Percentiles rank a stretch among this genome's conserved stretches.
Evolutionary conservation across 2,888 invertebrate genomes (phyloP).

Genomic region (Lampropteryx suffumata): DNA sequence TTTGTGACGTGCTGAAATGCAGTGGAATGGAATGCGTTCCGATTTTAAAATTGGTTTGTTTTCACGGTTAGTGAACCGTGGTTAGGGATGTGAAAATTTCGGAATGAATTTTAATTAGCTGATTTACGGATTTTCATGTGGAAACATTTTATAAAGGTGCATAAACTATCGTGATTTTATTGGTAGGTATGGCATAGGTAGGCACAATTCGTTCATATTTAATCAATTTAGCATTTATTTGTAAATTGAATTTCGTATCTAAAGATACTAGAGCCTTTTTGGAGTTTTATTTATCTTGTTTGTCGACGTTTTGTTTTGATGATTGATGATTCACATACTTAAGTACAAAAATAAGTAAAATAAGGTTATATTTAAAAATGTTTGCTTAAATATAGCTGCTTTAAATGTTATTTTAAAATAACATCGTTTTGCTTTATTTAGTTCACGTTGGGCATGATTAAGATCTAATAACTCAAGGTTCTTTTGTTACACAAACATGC

Average conservation of each 20-base stretch:
- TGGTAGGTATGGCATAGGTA: too few relatives aligned
- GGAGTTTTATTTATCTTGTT: too few relatives aligned
- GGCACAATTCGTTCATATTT: too few relatives aligned
- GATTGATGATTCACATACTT: too few relatives aligned
- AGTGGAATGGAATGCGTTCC: slow-evolving; percentile 24
- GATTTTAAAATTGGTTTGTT: slow-evolving; percentile 25
- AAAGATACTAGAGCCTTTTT: too few relatives aligned
- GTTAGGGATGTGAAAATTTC: slow-evolving; percentile 12
- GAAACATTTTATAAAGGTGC: neutral
- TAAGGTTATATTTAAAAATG: neutral
- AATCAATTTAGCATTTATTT: too few relatives aligned
- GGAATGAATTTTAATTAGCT: neutral
- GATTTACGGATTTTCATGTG: slow-evolving; percentile 1
- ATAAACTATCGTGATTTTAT: too few relatives aligned
- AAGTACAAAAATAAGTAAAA: too few relatives aligned
- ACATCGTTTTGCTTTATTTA: slow-evolving; percentile 18
- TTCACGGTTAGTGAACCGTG: slow-evolving; percentile 26
- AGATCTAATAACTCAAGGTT: slow-evolving; percentile 27
- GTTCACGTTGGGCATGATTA: slow-evolving; percentile 21
- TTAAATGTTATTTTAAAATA: slow-evolving; percentile 6
- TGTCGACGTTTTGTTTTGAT: too few relatives aligned
- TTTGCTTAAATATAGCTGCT: neutral
- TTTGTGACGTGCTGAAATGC: slow-evolving; percentile 26
- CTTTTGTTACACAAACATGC: slow-evolving; percentile 28
- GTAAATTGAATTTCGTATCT: too few relatives aligned